Evolutionary conservation across 2,113 vertebrate species (phyloP), one percentile per base, ranked within the genome.

Genomic region (Poeciliopsis retropinna): DNA sequence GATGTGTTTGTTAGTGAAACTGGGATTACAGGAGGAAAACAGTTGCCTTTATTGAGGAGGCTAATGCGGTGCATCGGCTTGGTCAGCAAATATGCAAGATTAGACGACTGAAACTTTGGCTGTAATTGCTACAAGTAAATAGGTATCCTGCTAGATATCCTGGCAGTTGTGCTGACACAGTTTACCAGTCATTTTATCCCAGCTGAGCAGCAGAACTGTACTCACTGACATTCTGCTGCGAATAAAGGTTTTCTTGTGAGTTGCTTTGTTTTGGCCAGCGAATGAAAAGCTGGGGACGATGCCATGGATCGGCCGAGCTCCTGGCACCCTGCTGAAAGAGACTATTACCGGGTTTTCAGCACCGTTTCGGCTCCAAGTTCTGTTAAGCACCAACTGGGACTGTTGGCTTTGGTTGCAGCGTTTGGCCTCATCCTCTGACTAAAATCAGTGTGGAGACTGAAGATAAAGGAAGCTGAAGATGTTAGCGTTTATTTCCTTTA

Each of bases 271-370:
- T 80, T 76, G 85, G 80, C 72, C 60, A 37, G 71, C 62, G 61
- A 62, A 82, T 75, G 66, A 85, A 87, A 88, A 81, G 47, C 61
- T 28, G 54, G 44, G 76, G 82, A 80, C 60, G n/a, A 0, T 87
- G 85, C 86, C 89, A 87, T 61, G 72, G 83, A 81, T 87, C 82
- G 85, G 76, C 83, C 25, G 63, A 76, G 82, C 69, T 66, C 39
- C 76, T 76, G 83, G 83, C 78, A 78, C 37, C 22, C 1, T 13
- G 67, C 67, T 72, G 64, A 64, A 37, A 67, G 78, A 85, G 72
- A 77, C 73, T 81, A 75, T 79, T 81, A 86, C 60, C 67, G 39
- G 67, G n/a, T 72, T 79, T 70, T 74, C 77, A 64, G 73, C 61
- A 0, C 0, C 0, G 25, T 70, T 39, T 54, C 76, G 77, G 77